These are phyloP conservation scores for Oriolus oriolus DNA, from an alignment of 2,113 vertebrate genomes.

Conservation along the genomic window DNA sequence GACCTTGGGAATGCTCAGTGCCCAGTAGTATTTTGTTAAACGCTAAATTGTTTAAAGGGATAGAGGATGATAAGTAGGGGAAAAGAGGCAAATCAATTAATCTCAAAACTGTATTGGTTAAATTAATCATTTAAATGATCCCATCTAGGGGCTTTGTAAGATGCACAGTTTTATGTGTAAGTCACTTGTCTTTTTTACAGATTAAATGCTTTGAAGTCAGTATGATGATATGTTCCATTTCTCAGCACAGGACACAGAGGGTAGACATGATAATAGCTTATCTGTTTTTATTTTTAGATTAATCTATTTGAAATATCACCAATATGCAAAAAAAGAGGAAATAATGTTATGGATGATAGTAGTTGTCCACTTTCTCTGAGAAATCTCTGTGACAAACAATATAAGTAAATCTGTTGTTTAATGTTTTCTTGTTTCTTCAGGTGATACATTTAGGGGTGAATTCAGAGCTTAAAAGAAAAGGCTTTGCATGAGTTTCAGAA, in stretches of 20 bases:
- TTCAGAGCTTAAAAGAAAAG: background rate
- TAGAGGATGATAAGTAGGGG: background rate
- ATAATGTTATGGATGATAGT: background rate
- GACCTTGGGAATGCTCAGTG: background rate
- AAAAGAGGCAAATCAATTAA: background rate
- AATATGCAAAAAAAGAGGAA: background rate
- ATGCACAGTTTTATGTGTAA: background rate
- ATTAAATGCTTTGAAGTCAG: background rate
- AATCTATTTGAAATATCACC: background rate
- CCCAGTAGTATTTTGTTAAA: background rate
- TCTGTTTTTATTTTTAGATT: background rate
- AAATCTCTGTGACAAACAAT: background rate
- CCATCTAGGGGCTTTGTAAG: background rate
- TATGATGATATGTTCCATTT: background rate
- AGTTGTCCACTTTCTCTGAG: background rate
- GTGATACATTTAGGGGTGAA: background rate
- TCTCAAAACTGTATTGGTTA: background rate
- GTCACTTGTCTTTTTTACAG: background rate
- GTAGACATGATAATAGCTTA: background rate
- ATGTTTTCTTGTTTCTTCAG: background rate
- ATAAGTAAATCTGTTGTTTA: background rate
- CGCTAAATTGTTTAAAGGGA: background rate
- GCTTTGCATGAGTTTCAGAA: background rate
- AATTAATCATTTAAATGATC: conserved; percentile 32
- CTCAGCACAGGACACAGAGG: background rate